Evolutionary conservation across 2,113 vertebrate genomes (phyloP), one percentile per base, ranked within the genome.

Genomic region (Potamarius usumacintae): DNA sequence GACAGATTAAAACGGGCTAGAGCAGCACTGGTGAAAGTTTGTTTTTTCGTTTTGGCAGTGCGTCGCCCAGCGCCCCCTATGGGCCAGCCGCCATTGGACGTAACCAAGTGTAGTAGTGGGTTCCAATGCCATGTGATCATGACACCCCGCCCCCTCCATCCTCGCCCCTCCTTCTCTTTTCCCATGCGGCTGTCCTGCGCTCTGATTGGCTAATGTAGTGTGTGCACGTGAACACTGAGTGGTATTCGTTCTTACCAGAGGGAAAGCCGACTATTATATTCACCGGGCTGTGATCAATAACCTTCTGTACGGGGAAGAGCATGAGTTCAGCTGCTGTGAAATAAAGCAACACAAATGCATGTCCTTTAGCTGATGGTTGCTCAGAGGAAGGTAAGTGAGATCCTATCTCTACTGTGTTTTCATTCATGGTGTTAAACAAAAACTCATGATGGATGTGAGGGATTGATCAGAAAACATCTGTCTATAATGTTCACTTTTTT

Each of bases 171-270:
- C 42, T 20, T 48, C 10, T 0, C 52, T 7, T 72, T 48, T 7
- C 57, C 82, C 92, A 90, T 74, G 88, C 88, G 55, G n/a, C 10
- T 79, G 2, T 1, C 5, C 50, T 62, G 57, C 42, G 42, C 87
- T 71, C 84, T 94, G 92, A 95, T 94, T 94, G 94, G 94, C 88
- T 57, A 5, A 30, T 1, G 74, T n/a, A 17, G n/a, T 22, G 50
- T 88, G 92, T 94, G 83, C 94, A 94, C 92, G 93, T 93, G 94
- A 88, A 91, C 48, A 27, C 0, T 0, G 86, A 14, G 78, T 94
- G 94, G 69, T 77, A 34, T 53, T 67, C 67, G 18, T 63, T 58
- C 85, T 78, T 67, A 69, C 1, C 0, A 20, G 11, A 85, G 69
- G 55, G 67, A 88, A 52, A 82, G 83, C 65, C 52, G 79, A 78